These are phyloP conservation scores for Trididemnum clinides DNA, from an alignment of 23 tunicate genomes.

Conservation along the genomic window DNA sequence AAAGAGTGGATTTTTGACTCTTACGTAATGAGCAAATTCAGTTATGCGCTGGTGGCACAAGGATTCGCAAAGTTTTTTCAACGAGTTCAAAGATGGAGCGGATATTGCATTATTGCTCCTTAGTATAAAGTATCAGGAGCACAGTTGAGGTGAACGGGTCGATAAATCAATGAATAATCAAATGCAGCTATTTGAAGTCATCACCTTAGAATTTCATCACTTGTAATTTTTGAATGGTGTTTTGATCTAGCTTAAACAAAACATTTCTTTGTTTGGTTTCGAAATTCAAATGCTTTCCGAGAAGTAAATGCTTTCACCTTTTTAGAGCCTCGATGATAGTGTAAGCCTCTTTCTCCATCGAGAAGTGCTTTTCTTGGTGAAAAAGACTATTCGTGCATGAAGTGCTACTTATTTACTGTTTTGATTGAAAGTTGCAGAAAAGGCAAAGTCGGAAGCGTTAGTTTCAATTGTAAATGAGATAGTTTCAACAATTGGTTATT, in stretches of 20 bases:
- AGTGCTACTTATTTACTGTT: too few species aligned
- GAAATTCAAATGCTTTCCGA: not conserved
- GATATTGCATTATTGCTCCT: not conserved
- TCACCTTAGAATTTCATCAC: not conserved
- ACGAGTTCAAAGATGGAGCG: not conserved
- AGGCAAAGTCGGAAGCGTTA: not conserved
- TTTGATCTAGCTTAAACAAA: not conserved
- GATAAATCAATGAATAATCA: not conserved
- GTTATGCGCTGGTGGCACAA: not conserved
- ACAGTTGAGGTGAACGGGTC: not conserved
- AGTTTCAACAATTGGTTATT: not conserved
- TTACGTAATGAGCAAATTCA: not conserved
- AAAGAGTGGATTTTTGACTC: not conserved
- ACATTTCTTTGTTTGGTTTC: too few species aligned
- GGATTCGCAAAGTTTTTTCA: not conserved
- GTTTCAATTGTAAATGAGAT: not conserved
- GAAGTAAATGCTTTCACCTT: not conserved
- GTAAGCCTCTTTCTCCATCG: not conserved
- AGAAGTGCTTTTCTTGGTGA: not conserved
- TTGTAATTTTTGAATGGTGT: not conserved
- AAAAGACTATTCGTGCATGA: too few species aligned
- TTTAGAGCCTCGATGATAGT: not conserved
- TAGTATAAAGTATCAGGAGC: not conserved
- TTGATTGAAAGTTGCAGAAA: not conserved
- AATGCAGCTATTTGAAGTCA: not conserved